Percentiles rank a stretch among this genome's conserved stretches.
Conservation (phyloP, 35 echinoderm and acorn worm species). For the Apostichopus japonicus region DNA sequence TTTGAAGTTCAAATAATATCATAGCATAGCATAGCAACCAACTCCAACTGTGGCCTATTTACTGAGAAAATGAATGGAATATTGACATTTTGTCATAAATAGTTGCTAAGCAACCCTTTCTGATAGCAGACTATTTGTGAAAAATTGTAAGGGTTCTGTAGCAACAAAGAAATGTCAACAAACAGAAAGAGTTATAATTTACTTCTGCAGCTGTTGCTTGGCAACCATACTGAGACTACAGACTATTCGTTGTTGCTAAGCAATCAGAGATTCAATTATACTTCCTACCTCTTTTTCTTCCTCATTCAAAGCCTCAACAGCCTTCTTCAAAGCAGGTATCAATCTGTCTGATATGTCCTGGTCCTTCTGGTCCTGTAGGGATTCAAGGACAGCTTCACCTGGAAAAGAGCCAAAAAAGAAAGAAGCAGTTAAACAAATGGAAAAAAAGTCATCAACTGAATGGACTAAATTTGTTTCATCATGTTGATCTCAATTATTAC, state of each 20-base stretch:
- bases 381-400: conserved; percentile 41
- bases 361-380: conserved; percentile 42
- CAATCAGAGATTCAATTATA: not conserved
- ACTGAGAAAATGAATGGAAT: too few relatives aligned
- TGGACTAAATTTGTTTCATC: too few relatives aligned
- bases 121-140: too few relatives aligned
- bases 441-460: not conserved
- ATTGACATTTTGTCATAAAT: too few relatives aligned
- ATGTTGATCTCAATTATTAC: too few relatives aligned
- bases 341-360: conserved; percentile 6
- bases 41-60: too few relatives aligned
- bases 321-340: conserved; percentile 42
- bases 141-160: too few relatives aligned
- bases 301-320: conserved; percentile 56
- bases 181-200: not conserved
- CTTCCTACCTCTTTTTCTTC: conserved; percentile 7
- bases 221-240: not conserved
- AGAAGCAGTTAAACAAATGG: not conserved
- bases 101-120: too few relatives aligned
- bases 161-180: not conserved
- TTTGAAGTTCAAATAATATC: too few relatives aligned
- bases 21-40: too few relatives aligned
- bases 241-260: too few relatives aligned
- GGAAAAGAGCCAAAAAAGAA: not conserved
- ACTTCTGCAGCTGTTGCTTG: not conserved